phyloP scores from a whole-genome alignment of 1,140 invertebrate genomes.

The Drosophila kanapiae region DNA sequence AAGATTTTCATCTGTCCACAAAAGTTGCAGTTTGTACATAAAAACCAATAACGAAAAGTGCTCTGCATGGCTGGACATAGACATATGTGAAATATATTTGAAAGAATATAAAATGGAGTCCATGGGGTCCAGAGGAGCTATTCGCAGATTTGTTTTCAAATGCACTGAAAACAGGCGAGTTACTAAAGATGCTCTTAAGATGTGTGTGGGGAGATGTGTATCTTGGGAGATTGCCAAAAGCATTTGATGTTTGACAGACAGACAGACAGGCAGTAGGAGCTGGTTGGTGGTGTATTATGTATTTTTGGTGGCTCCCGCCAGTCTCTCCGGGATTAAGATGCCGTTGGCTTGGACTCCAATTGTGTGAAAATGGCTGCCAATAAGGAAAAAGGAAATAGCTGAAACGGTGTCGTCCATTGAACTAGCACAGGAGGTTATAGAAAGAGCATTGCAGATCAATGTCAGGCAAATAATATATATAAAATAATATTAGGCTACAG shows the following conservation, averaged over 20 bases:
- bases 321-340: conserved; percentile 12
- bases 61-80: conserved; percentile 44
- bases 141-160: conserved; percentile 39
- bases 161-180: conserved; percentile 13
- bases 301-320: conserved; percentile 36
- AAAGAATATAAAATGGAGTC: conserved; percentile 23
- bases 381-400: conserved; percentile 57
- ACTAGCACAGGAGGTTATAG: conserved; percentile 4
- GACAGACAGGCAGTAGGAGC: background rate
- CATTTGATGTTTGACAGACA: conserved; percentile 54
- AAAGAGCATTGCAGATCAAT: background rate
- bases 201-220: background rate
- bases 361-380: conserved; percentile 53
- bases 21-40: conserved; percentile 33
- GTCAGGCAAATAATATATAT: no score
- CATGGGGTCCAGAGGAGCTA: conserved; percentile 13
- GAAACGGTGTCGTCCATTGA: conserved; percentile 42
- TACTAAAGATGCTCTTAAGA: conserved; percentile 3
- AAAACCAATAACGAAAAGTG: conserved; percentile 75
- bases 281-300: conserved; percentile 5
- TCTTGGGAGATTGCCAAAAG: conserved; percentile 59
- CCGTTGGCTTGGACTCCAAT: conserved; percentile 38
- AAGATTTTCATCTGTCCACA: conserved; percentile 31
- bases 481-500: no score
- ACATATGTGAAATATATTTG: conserved; percentile 24